Percentiles rank a stretch among this genome's conserved stretches.
Evolutionary conservation across 1,140 invertebrate genomes (phyloP).

Genomic region (Anadara kagoshimensis): DNA sequence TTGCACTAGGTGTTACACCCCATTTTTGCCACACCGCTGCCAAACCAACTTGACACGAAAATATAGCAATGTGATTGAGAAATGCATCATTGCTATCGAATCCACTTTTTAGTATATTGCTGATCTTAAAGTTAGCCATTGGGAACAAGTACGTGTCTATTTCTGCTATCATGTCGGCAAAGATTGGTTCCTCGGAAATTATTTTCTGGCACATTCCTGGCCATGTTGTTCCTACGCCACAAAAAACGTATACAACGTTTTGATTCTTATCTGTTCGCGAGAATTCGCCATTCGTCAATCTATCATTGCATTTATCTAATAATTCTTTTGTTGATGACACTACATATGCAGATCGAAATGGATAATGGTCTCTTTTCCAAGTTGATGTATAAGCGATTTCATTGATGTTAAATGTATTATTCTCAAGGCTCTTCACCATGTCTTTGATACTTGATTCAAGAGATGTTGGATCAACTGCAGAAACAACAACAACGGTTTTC

Average conservation of each 20-base stretch:
- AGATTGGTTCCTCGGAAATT: constrained; percentile 82
- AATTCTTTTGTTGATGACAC: constrained; percentile 7
- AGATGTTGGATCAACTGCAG: constrained; percentile 5
- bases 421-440: constrained; percentile 14
- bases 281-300: background rate
- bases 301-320: background rate
- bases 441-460: background rate
- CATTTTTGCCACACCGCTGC: constrained; percentile 24
- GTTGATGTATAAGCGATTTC: constrained; percentile 36
- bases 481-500: constrained; percentile 1
- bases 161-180: constrained; percentile 83
- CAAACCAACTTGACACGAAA: constrained; percentile 42
- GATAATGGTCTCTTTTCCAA: constrained; percentile 29
- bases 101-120: background rate
- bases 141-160: constrained; percentile 22
- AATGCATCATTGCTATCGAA: constrained; percentile 17
- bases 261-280: background rate
- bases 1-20: constrained; percentile 13
- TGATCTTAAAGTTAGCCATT: constrained; percentile 5
- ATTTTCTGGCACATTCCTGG: constrained; percentile 90
- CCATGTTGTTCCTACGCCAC: constrained; percentile 97
- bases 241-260: constrained; percentile 80
- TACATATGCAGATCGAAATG: constrained; percentile 11
- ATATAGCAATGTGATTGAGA: constrained; percentile 32
- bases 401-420: background rate